Evolutionary conservation across 2,888 invertebrate genomes (phyloP).

Genomic region (Hydroisotoma schaefferi): DNA sequence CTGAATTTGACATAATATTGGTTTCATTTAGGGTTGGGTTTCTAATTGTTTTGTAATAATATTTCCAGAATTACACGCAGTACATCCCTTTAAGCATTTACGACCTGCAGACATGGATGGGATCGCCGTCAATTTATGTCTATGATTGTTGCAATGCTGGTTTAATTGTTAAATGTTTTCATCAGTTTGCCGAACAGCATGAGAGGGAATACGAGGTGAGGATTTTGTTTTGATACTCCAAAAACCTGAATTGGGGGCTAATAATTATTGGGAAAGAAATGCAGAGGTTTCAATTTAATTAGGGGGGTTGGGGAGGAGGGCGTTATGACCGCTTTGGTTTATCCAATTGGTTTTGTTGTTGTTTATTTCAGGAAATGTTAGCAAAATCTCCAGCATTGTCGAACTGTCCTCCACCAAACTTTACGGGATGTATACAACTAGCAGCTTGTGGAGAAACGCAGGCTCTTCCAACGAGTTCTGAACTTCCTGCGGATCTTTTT

Average conservation of each 20-base stretch:
- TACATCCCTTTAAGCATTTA: conserved; percentile 98
- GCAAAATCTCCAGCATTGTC: conserved; percentile 39
- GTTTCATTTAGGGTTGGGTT: too few species aligned
- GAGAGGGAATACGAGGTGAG: conserved; percentile 67
- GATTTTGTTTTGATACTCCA: too few species aligned
- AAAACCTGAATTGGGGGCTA: too few species aligned
- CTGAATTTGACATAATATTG: too few species aligned
- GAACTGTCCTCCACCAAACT: conserved; percentile 53
- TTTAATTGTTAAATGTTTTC: conserved; percentile 86
- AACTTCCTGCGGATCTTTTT: conserved; percentile 95
- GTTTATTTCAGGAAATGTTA: conserved; percentile 36
- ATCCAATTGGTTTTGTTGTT: too few species aligned
- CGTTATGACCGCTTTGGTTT: too few species aligned
- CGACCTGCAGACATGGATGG: conserved; percentile 99
- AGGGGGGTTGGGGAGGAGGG: too few species aligned
- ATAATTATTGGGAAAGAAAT: too few species aligned
- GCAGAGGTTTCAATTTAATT: too few species aligned
- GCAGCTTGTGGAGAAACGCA: conserved; percentile 94
- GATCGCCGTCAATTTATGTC: conserved; percentile 96
- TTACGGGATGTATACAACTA: conserved; percentile 89
- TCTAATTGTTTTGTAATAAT: neutral
- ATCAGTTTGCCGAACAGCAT: conserved; percentile 85
- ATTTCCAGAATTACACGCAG: conserved; percentile 85
- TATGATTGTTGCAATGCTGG: conserved; percentile 99
- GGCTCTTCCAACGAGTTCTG: conserved; percentile 92